A percentile compares a stretch with the other conserved stretches of the same genome.
phyloP scores from a whole-genome alignment of 1,140 invertebrate species.

The Antheraea mylitta region DNA sequence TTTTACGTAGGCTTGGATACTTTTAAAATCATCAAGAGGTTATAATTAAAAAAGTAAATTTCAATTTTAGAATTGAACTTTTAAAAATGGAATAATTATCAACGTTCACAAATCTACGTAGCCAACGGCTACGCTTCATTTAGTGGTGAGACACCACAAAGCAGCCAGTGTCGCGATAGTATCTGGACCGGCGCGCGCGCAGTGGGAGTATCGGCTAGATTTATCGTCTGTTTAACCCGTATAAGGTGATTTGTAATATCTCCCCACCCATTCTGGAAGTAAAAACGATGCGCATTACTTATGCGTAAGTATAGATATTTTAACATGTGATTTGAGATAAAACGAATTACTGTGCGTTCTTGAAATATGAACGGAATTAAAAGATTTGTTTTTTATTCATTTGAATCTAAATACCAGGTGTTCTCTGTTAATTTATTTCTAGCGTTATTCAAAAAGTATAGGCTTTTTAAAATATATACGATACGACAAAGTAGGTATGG shows the following conservation, averaged over 20 bases:
- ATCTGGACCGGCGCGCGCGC: slow-evolving; percentile 31
- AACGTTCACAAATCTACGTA: slow-evolving; percentile 45
- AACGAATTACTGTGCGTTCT: not conserved
- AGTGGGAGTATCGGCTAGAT: slow-evolving; percentile 56
- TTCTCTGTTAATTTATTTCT: not conserved
- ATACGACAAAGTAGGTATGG: too few relatives aligned
- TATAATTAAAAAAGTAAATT: not conserved
- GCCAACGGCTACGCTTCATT: slow-evolving; percentile 50
- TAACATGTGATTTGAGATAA: not conserved
- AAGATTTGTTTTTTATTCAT: too few relatives aligned
- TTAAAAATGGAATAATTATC: slow-evolving; percentile 56
- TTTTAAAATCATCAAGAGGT: too few relatives aligned
- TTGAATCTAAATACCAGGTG: not conserved
- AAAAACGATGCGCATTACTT: slow-evolving; percentile 17
- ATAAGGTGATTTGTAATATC: slow-evolving; percentile 61
- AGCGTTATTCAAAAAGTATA: too few relatives aligned
- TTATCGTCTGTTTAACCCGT: slow-evolving; percentile 54
- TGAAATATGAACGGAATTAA: not conserved
- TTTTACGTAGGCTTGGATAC: too few relatives aligned
- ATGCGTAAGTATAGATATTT: slow-evolving; percentile 3
- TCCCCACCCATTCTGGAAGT: slow-evolving; percentile 13
- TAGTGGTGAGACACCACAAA: slow-evolving; percentile 54
- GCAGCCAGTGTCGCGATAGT: slow-evolving; percentile 48
- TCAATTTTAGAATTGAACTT: slow-evolving; percentile 21
- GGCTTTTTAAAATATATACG: too few relatives aligned